Base-by-base conservation (phyloP, 92 coral and sea anemone species). In the Porites lobata region DNA sequence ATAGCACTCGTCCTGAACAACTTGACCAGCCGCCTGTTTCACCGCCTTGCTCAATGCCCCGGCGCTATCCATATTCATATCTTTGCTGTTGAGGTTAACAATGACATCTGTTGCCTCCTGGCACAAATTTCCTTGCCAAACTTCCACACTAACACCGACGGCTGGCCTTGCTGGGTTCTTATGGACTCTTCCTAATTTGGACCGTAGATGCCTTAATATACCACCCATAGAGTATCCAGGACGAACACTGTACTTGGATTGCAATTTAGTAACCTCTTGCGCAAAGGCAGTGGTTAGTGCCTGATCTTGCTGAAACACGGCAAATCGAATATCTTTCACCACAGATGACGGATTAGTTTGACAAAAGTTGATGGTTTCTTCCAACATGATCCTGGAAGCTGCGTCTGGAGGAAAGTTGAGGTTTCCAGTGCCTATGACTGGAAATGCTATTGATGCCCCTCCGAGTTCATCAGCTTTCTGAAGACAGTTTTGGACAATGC, bases 391-490 rank as follows among this genome's bases (percentile, higher is more conserved):
- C 69, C 73, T 91, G 43, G 86, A 88, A 22, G 95, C 94, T 21
- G 13, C 64, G 69, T 88, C 80, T 15, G 71, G 89, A 19, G 98
- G 96, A 81, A 96, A 94, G 14, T 92, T 69, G 10, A 92, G 75
- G 0, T 90, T 85, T n/a, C 94, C 96, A 3, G 98, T 92, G 10
- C 98, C 98, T 11, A 96, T 92, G 52, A 94, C 89, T 9, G 98
- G 98, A 71, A 96, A 92, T 17, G 94, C 96, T 26, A 94, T 89
- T 67, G 92, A 88, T 18, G 53, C 79, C 32, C 72, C 86, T 22
- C 89, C 78, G 17, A 90, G 88, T 86, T 83, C 76, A 18, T 86
- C 71, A 0, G 88, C 90, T 29, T 91, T 83, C 50, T 88, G 88
- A 21, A 94, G 85, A 32, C 94, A 94, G 63, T 79, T 84, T 51